These are phyloP conservation scores for Cotesia typhae DNA, from an alignment of 1,140 invertebrate species.

Conservation along the genomic window DNA sequence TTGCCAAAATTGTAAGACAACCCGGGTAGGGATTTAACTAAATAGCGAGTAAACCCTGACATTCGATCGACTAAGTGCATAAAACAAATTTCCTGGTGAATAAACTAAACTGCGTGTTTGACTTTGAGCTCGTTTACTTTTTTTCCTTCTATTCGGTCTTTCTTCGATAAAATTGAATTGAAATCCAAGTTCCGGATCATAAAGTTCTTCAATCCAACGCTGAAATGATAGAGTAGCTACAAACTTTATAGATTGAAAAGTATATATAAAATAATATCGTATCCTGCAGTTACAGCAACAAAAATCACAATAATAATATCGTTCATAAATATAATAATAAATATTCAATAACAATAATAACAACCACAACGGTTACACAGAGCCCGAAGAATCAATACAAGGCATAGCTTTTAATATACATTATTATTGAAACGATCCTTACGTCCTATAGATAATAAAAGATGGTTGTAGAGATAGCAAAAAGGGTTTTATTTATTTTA, in stretches of 20 bases:
- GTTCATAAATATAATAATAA: neutral
- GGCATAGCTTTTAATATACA: no score
- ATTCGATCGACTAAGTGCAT: constrained; percentile 29
- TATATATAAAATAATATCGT: neutral
- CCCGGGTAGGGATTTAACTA: neutral
- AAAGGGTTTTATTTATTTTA: neutral
- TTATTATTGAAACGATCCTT: no score
- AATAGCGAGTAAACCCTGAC: constrained; percentile 1
- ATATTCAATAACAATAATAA: no score
- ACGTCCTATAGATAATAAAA: no score
- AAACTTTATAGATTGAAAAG: constrained; percentile 27
- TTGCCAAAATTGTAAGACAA: neutral
- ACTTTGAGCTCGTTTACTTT: constrained; percentile 15
- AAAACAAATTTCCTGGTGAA: constrained; percentile 28
- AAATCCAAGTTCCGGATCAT: constrained; percentile 25
- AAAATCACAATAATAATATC: neutral
- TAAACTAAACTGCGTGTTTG: constrained; percentile 23
- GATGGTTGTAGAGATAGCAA: neutral
- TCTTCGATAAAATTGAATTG: constrained; percentile 21
- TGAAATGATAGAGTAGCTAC: constrained; percentile 21
- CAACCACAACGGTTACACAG: no score
- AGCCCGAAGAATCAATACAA: no score
- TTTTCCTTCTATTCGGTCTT: neutral
- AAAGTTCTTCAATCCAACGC: constrained; percentile 27
- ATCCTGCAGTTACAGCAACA: neutral